These are phyloP conservation scores for Xanthorhoe designata DNA, from an alignment of 2,888 invertebrate genomes.

Conservation along the genomic window DNA sequence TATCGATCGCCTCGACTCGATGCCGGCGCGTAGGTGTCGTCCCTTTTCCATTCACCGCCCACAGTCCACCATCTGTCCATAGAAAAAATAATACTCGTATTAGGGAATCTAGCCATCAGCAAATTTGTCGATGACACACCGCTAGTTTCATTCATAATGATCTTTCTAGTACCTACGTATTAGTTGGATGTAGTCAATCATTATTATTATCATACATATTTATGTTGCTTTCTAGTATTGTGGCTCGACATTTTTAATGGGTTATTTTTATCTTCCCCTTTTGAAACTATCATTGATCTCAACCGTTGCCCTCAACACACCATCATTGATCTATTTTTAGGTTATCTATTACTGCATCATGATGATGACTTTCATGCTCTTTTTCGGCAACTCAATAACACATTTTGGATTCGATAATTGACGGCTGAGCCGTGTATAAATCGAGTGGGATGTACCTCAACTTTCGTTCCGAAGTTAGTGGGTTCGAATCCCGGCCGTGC, in stretches of 20 bases:
- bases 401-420: no score
- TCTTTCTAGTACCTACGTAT: conserved; percentile 40
- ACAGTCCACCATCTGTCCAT: conserved; percentile 62
- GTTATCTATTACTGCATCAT: neutral
- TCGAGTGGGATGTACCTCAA: no score
- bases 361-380: neutral
- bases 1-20: conserved; percentile 52
- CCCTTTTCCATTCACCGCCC: conserved; percentile 73
- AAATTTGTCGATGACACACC: conserved; percentile 40
- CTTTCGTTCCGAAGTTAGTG: no score
- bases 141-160: conserved; percentile 42
- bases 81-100: conserved; percentile 39
- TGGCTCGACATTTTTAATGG: conserved; percentile 4
- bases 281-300: no score
- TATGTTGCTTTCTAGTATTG: conserved; percentile 32
- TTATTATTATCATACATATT: conserved; percentile 39
- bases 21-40: conserved; percentile 70
- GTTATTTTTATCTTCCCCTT: neutral
- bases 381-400: neutral
- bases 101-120: conserved; percentile 40
- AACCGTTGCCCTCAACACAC: neutral
- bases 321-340: conserved; percentile 1
- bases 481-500: no score
- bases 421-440: no score
- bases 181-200: conserved; percentile 36